These are phyloP conservation scores for Frankliniella fusca DNA, from an alignment of 2,888 invertebrate genomes.

Conservation along the genomic window DNA sequence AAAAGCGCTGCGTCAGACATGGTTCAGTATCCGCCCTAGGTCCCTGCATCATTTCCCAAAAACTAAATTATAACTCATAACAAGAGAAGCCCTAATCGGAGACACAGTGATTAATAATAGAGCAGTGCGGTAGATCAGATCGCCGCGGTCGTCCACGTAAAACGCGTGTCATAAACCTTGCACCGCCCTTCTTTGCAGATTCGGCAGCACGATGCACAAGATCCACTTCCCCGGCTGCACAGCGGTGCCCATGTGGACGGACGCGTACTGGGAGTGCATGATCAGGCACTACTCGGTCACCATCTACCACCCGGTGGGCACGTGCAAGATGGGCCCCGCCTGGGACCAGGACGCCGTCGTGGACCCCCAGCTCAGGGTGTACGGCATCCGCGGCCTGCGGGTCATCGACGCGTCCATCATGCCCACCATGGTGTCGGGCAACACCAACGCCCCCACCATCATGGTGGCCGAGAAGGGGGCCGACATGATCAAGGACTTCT, in stretches of 20 bases:
- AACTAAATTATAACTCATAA: not conserved
- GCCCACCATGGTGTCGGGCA: slow-evolving; percentile 80
- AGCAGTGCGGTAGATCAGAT: no score
- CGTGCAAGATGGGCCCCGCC: slow-evolving; percentile 84
- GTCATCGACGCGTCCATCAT: slow-evolving; percentile 83
- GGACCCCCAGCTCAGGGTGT: slow-evolving; percentile 71
- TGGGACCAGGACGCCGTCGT: slow-evolving; percentile 82
- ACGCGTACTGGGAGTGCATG: slow-evolving; percentile 84
- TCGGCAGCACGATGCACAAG: slow-evolving; percentile 66
- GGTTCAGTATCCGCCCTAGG: not conserved
- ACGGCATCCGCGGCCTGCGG: slow-evolving; percentile 71
- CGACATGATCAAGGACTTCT: slow-evolving; percentile 80
- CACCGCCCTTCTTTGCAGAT: slow-evolving; percentile 44
- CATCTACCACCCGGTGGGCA: slow-evolving; percentile 82
- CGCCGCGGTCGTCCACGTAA: no score
- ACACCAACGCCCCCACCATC: slow-evolving; percentile 80
- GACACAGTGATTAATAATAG: no score
- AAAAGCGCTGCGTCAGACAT: not conserved
- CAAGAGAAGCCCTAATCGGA: not conserved
- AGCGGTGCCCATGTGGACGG: slow-evolving; percentile 62
- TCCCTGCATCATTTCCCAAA: not conserved
- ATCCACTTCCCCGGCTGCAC: slow-evolving; percentile 74
- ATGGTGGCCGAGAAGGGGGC: slow-evolving; percentile 89
- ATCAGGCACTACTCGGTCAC: slow-evolving; percentile 76
- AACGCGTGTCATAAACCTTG: no score